Percentiles rank a stretch among this genome's conserved stretches.
Evolutionary conservation across 1,140 invertebrate genomes (phyloP).

Genomic region (Drosophila subobscura): DNA sequence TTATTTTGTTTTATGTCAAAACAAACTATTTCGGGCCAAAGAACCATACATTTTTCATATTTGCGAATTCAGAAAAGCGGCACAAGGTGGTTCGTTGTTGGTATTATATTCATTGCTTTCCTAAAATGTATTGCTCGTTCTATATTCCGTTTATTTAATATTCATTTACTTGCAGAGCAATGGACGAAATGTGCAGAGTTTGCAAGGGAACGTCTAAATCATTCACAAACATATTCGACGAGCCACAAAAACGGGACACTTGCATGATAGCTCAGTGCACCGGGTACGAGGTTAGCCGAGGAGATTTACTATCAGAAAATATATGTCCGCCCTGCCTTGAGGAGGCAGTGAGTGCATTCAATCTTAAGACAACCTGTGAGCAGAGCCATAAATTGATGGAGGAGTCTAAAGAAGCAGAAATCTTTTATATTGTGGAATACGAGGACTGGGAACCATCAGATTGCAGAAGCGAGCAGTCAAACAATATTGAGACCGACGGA

Average conservation of each 20-base stretch:
- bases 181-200: not conserved
- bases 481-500: no score
- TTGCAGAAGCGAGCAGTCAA: no score
- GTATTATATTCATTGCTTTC: no score
- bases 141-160: no score
- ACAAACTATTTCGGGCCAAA: no score
- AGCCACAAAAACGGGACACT: not conserved
- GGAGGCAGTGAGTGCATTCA: not conserved
- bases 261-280: not conserved
- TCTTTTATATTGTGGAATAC: no score
- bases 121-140: no score
- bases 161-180: not conserved
- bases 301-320: not conserved
- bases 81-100: no score
- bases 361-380: not conserved
- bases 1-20: no score
- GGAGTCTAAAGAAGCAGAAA: not conserved
- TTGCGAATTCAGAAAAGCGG: no score
- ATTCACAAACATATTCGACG: not conserved
- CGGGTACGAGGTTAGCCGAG: not conserved
- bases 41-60: no score
- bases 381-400: not conserved
- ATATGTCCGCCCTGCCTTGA: not conserved
- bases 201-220: not conserved
- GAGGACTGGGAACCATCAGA: no score